These are phyloP conservation scores for Phyllotis vaccarum DNA, from an alignment of 2,797 vertebrate genomes.

Conservation along the genomic window DNA sequence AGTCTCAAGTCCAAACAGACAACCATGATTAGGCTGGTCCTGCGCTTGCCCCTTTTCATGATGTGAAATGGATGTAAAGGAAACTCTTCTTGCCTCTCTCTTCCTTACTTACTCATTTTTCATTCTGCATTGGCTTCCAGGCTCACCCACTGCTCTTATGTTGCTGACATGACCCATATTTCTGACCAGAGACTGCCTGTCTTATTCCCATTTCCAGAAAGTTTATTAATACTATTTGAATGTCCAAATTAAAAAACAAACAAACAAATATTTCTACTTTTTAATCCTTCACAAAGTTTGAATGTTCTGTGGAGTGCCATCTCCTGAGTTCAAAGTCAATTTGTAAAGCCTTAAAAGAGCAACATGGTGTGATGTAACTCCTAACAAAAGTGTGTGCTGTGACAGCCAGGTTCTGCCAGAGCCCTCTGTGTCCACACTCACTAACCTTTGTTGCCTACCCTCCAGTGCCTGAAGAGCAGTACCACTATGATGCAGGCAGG, in stretches of 20 bases:
- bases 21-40: neutral
- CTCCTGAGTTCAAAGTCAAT: neutral
- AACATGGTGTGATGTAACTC: neutral
- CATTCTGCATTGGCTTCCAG: neutral
- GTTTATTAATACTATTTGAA: neutral
- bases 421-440: neutral
- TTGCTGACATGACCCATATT: neutral
- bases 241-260: neutral
- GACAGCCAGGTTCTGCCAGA: neutral
- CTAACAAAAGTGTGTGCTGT: accelerated
- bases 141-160: neutral
- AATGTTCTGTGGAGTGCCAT: no score
- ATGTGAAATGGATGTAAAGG: no score
- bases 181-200: neutral
- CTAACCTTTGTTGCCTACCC: neutral
- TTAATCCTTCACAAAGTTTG: neutral
- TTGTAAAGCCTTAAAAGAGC: neutral
- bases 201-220: neutral
- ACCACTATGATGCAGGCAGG: neutral
- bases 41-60: neutral
- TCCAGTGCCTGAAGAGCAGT: neutral
- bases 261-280: neutral
- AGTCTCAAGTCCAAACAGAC: neutral
- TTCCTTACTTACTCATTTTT: no score
- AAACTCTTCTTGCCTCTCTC: neutral